Base-by-base conservation (phyloP, 2,888 invertebrate species). In the Halictus ligatus region DNA sequence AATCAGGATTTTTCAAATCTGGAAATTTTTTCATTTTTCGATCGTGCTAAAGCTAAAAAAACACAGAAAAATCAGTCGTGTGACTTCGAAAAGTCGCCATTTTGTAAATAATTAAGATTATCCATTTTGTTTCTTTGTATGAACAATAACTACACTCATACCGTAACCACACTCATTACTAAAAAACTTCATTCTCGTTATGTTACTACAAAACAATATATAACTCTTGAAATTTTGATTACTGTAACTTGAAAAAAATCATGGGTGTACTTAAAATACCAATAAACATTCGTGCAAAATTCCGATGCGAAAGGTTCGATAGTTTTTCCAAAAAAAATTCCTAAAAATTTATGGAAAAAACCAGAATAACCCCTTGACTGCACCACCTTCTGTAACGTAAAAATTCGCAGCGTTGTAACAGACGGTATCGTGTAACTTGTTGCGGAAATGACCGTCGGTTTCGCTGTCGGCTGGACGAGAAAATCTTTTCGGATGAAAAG, bases 401-500 rank as follows among this genome's bases (percentile, higher is more conserved):
- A 64, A 64, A 13, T 64, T 18, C 64, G 29, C 29, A 29, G 1
- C 25, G 64, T 29, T 12, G 29, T 18, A 64, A 64, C 29, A 18
- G 15, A 7, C 35, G n/a, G 48, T 71, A 35, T n/a, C 54, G n/a
- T 29, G 40, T 18, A 71, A 71, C 3, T 40, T n/a, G 40, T n/a
- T 74, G 75, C 76, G 80, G 84, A 84, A 74, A 71, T 77, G 67
- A 67, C 35, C 76, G 80, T 83, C 76, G 35, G 75, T 54, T 78
- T 67, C 50, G 77, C 69, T 40, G 50, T n/a, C 69, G 69, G 69
- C 67, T 35, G 54, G 43, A 21, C 69, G 76, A 69, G 85, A 75
- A 85, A 84, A 84, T 80, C 64, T 54, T 64, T 78, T 84, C 40
- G n/a, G 46, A n/a, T n/a, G 69, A 78, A 78, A n/a, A 10, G 40